Percentiles rank a stretch among this genome's conserved stretches.
Conservation (phyloP, 2,888 invertebrate species). For the Leistus spinibarbis region DNA sequence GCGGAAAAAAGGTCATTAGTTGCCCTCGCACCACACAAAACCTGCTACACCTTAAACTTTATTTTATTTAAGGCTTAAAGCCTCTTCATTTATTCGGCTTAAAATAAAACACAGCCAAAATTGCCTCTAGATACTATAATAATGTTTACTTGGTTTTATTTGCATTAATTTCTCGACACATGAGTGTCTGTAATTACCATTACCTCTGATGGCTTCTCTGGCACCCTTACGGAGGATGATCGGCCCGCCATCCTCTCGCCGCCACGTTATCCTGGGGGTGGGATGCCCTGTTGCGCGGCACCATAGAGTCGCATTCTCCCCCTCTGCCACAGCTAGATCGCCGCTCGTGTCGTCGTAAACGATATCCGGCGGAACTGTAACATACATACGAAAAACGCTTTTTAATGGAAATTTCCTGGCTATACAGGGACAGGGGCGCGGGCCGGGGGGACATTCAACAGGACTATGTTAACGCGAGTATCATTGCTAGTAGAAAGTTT, state of each 20-base stretch:
- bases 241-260: slow-evolving; percentile 63
- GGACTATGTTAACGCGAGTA: neutral
- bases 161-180: neutral
- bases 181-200: neutral
- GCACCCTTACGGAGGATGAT: slow-evolving; percentile 57
- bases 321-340: slow-evolving; percentile 74
- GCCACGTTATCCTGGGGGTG: slow-evolving; percentile 67
- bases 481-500: neutral
- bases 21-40: no score
- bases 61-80: no score
- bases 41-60: no score
- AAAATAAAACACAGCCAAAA: no score
- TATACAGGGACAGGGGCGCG: neutral
- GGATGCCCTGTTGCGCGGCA: slow-evolving; percentile 79
- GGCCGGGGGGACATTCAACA: neutral
- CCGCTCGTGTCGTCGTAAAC: slow-evolving; percentile 78
- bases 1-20: no score
- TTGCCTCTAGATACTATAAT: no score
- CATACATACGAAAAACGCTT: slow-evolving; percentile 28
- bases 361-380: slow-evolving; percentile 81
- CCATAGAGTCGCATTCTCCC: slow-evolving; percentile 74
- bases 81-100: no score
- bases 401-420: neutral
- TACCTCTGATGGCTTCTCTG: slow-evolving; percentile 58
- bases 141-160: neutral